These are phyloP conservation scores for Mus spicilegus DNA, from an alignment of 2,113 vertebrate species.

Conservation along the genomic window DNA sequence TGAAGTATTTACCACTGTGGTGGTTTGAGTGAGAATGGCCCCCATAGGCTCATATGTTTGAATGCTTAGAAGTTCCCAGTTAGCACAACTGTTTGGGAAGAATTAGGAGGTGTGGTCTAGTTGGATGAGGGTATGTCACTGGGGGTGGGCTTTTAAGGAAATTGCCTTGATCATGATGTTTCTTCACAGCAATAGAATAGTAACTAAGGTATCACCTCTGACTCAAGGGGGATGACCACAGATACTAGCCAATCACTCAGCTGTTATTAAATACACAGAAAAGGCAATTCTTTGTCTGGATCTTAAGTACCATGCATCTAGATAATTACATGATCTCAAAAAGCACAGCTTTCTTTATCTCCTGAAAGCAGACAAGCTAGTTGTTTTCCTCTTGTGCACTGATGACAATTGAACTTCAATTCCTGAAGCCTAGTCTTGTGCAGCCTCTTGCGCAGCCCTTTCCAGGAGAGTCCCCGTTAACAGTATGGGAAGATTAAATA, in stretches of 20 bases:
- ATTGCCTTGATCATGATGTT: background rate
- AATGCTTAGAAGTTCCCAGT: background rate
- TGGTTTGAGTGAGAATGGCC: background rate
- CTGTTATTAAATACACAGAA: background rate
- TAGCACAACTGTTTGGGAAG: background rate
- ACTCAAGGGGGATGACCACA: background rate
- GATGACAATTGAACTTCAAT: background rate
- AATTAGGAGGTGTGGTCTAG: background rate
- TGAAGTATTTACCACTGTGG: background rate
- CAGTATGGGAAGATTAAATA: background rate
- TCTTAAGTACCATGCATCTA: background rate
- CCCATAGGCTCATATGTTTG: background rate
- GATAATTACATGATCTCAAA: background rate
- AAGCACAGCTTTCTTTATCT: constrained; percentile 1
- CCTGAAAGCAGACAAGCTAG: background rate
- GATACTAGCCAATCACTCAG: background rate
- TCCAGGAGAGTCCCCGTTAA: background rate
- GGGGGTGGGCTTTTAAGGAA: background rate
- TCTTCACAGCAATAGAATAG: background rate
- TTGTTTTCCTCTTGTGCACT: background rate
- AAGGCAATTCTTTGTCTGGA: background rate
- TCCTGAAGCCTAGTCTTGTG: background rate
- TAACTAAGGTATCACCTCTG: background rate
- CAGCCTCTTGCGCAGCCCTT: background rate
- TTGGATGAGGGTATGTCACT: background rate